Evolutionary conservation across 2,797 vertebrate species (phyloP), one percentile per base, ranked within the genome.

Genomic region (Arctocebus calabarensis): DNA sequence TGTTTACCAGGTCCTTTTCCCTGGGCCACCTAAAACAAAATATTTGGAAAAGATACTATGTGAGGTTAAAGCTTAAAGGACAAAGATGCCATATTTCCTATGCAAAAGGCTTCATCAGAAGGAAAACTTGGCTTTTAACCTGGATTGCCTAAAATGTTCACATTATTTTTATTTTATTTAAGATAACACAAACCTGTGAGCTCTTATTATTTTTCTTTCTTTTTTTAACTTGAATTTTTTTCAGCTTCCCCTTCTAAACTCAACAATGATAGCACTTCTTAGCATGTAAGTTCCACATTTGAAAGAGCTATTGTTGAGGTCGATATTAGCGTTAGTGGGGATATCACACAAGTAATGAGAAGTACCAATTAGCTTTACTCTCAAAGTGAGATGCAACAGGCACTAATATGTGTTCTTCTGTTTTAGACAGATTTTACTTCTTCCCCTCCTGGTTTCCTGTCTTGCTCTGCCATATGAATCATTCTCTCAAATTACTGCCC

Each of bases 101-200:
- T 7, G 7, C 48, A 84, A 84, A 87, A 87, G 11, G 68, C 19
- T 61, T 75, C 40, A 61, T 34, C 17, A 7, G 73, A 84, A 66
- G n/a, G 64, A 57, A 96, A 94, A 91, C 20, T 23, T 93, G 27
- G 37, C 70, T 84, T 85, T 95, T 40, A 52, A 48, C 5, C 29
- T 19, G 70, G 20, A 59, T 52, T 88, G 27, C 27, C 52, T 59
- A 59, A 68, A 74, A 77, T 11, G 7, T 20, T 83, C 40, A 29
- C 20, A 34, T 84, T 43, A 57, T 75, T 84, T 62, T 87, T 52
- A 59, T 70, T 96, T 94, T 52, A 87, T 55, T 74, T n/a, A 34
- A 61, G 48, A 78, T 8, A 82, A 64, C 34, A 37, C 40, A 75
- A 57, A 48, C 23, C 10, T 34, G 12, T 32, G 29, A 92, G 43